Percentiles rank a stretch among this genome's conserved stretches.
Evolutionary conservation across 2,888 invertebrate genomes (phyloP).

Genomic region (Deladenus siricidicola): DNA sequence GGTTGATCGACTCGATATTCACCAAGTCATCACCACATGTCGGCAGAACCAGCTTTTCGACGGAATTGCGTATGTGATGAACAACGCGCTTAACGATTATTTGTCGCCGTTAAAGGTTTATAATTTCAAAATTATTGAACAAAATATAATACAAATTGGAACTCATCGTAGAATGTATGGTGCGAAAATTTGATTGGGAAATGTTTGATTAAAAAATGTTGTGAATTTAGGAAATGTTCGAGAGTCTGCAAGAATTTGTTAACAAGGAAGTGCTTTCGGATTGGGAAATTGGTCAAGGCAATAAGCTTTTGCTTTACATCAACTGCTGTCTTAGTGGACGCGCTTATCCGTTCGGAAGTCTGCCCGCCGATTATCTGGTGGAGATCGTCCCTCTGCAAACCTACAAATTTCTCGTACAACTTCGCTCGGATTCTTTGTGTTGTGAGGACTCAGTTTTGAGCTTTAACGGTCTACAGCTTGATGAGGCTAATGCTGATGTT

Average conservation of each 20-base stretch:
- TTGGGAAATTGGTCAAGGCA: slow-evolving; percentile 64
- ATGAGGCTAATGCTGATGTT: background rate
- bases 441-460: background rate
- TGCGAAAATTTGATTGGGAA: background rate
- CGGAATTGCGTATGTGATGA: slow-evolving; percentile 69
- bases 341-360: slow-evolving; percentile 67
- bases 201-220: too few species aligned
- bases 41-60: slow-evolving; percentile 64
- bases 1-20: slow-evolving; percentile 69
- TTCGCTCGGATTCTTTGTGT: slow-evolving; percentile 19
- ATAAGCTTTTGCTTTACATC: slow-evolving; percentile 74
- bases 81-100: slow-evolving; percentile 69
- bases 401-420: slow-evolving; percentile 35
- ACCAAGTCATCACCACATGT: slow-evolving; percentile 62
- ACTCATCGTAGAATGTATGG: slow-evolving; percentile 5
- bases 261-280: slow-evolving; percentile 51
- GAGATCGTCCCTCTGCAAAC: slow-evolving; percentile 37
- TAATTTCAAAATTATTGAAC: too few species aligned
- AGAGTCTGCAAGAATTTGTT: slow-evolving; percentile 31
- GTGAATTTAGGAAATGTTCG: slow-evolving; percentile 47
- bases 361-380: slow-evolving; percentile 25
- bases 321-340: slow-evolving; percentile 76
- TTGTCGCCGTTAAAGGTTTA: slow-evolving; percentile 65
- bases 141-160: slow-evolving; percentile 13
- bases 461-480: background rate